Base-by-base conservation (phyloP, 1,140 invertebrate species). In the Thaumetopoea pityocampa region DNA sequence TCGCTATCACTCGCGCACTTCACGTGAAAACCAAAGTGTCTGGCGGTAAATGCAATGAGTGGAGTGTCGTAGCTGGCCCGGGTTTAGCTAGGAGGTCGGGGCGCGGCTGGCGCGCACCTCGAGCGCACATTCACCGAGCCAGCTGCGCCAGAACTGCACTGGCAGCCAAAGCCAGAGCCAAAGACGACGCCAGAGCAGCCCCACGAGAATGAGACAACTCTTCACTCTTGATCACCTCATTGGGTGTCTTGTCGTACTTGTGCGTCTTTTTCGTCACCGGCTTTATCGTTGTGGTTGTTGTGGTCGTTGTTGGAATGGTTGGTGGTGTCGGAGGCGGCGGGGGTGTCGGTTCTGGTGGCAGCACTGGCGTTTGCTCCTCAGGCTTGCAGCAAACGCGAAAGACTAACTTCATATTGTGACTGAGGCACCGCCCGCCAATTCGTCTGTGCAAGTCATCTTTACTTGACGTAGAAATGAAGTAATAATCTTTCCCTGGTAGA, bases 371-470 rank as follows among this genome's bases (percentile, higher is more conserved):
- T 77, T 87, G 79, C 32, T 87, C 88, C 65, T 88, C 89, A 33
- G 85, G 87, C 64, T 90, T 90, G 86, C 94, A 96, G 88, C 94
- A 96, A 23, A 97, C 95, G 81, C 97, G 96, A 86, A 98, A 97
- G 14, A 97, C 94, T 24, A 97, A 93, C 88, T 96, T 97, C 96
- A 97, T 98, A 87, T 97, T 96, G 77, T 97, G 91, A 48, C 92
- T 94, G 22, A 92, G 90, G 86, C 96, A 98, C 33, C 94, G 90
- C 23, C 95, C 95, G 26, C 95, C 94, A 74, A 96, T 94, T 58
- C 94, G 90, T 67, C 94, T 89, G 73, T 97, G 94, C 54, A 97
- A 85, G 69, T 96, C 95, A 68, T 96, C 94, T 76, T 94, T 94
- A 48, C 94, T 95, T 33, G 95, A 97, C 45, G 96, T 88, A 88